Evolutionary conservation across 2,888 invertebrate genomes (phyloP).

Genomic region (Oscheius onirici): DNA sequence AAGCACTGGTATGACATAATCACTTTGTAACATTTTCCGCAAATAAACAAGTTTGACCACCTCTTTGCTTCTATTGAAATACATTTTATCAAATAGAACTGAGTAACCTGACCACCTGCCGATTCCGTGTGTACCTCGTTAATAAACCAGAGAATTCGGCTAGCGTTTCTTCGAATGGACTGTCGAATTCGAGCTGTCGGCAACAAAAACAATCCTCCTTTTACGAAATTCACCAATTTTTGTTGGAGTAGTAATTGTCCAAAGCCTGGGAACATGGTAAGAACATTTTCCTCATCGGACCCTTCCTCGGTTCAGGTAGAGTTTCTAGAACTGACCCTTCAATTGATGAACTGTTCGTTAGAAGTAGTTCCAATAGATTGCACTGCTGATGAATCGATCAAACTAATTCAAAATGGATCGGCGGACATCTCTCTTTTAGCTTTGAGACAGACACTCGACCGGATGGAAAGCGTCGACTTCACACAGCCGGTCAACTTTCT

Average conservation of each 20-base stretch:
- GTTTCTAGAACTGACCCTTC: conserved; percentile 42
- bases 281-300: neutral
- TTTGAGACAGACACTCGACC: conserved; percentile 39
- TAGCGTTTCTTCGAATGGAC: neutral
- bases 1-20: no score
- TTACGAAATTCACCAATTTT: conserved; percentile 33
- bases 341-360: conserved; percentile 44
- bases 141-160: neutral
- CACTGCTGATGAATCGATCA: conserved; percentile 38
- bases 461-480: conserved; percentile 45
- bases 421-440: conserved; percentile 45
- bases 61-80: no score
- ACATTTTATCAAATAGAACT: no score
- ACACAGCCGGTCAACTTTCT: conserved; percentile 47
- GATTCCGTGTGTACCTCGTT: neutral
- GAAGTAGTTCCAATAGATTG: conserved; percentile 45
- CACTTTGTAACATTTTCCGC: no score
- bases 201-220: conserved; percentile 40
- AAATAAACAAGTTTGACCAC: no score
- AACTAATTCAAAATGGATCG: conserved; percentile 24
- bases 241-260: conserved; percentile 49
- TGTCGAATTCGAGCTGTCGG: conserved; percentile 39
- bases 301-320: conserved; percentile 33
- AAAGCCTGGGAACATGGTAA: conserved; percentile 41
- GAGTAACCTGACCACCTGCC: no score